Evolutionary conservation across 1,140 invertebrate genomes (phyloP), one percentile per base, ranked within the genome.

Genomic region (Trichonephila clavipes): DNA sequence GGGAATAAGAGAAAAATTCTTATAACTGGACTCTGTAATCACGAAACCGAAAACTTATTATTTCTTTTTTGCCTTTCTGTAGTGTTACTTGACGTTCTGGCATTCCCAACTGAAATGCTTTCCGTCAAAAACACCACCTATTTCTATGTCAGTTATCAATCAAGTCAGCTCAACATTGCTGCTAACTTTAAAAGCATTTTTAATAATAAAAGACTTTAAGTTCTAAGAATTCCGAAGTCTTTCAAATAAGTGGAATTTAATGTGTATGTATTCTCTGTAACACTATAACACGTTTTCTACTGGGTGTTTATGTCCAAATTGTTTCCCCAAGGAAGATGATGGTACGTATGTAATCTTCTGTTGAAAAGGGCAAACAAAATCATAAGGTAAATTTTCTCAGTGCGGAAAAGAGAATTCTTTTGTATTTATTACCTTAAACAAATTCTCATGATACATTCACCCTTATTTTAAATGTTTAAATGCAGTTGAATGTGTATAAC

Each of bases 11-110:
- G 34, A 34, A 51, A 51, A 34, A 77, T 40, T 77, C 72, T 3
- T 28, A 77, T 28, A 77, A 28, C 34, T 34, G 72, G 28, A 77
- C 72, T 77, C 72, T 77, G 12, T 77, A 40, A 77, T 77, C 72
- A 77, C 34, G 28, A 19, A 6, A 8, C 72, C 72, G 72, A 77
- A 77, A 77, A 12, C 6, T 24, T 14, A 72, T 40, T 40, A 51
- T 51, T 51, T 51, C 10, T 51, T 51, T 51, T 77, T 34, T 77
- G 34, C 34, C 28, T 28, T 28, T 19, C 6, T 34, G 24, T 19
- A 40, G 16, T 6, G 5, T 21, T 64, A 19, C 21, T 64, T 21
- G 62, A 28, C 72, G 28, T 77, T 28, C 51, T 51, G 5, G 66
- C 21, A 28, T 24, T 24, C n/a, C 14, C n/a, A 24, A 69, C 72